Evolutionary conservation across 2,888 invertebrate species (phyloP).

Genomic region (Apomyelois bistriatella): DNA sequence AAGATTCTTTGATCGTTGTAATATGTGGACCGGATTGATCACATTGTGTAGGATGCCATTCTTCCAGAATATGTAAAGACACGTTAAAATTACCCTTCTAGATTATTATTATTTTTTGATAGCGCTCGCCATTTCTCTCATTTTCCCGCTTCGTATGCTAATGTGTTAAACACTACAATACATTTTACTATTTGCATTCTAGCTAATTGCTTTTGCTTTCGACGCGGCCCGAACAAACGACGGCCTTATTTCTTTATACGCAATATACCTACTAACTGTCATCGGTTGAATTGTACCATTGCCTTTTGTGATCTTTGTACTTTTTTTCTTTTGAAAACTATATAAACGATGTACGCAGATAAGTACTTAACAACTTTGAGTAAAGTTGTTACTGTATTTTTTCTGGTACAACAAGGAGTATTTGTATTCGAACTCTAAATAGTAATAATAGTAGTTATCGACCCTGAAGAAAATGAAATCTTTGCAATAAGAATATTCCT

Average conservation of each 20-base stretch:
- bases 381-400: no score
- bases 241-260: constrained; percentile 11
- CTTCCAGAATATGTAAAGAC: background rate
- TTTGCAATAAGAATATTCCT: no score
- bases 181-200: constrained; percentile 66
- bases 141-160: constrained; percentile 62
- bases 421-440: no score
- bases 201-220: constrained; percentile 75
- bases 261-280: constrained; percentile 47
- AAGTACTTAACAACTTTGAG: no score
- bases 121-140: constrained; percentile 45
- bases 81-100: background rate
- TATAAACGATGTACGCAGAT: no score
- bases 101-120: constrained; percentile 19
- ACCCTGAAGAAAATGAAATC: no score
- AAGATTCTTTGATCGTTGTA: no score
- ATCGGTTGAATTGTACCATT: constrained; percentile 35
- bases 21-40: no score
- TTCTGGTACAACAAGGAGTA: no score
- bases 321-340: background rate
- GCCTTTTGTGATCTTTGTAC: constrained; percentile 8
- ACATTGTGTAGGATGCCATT: background rate
- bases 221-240: constrained; percentile 24
- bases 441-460: no score
- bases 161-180: constrained; percentile 63